Evolutionary conservation across 2,888 invertebrate genomes (phyloP), one percentile per base, ranked within the genome.

Genomic region (Argynnis bischoffii): DNA sequence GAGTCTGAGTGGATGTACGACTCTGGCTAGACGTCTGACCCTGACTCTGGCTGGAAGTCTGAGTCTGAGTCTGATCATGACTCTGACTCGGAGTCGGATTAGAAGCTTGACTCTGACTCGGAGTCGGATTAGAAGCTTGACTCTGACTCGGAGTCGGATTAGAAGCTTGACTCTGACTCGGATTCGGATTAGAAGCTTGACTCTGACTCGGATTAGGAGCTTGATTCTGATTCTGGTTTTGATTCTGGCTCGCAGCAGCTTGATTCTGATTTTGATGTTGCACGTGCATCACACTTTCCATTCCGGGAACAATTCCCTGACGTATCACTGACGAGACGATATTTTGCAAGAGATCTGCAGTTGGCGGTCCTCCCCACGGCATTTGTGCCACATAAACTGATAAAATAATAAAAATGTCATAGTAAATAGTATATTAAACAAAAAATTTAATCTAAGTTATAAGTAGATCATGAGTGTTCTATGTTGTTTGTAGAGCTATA

Each of bases 321-420:
- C 86, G 84, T 2, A 85, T 77, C 48, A 87, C 79, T 6, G 85
- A 78, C 2, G 84, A 75, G 4, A 88, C 78, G 46, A 89, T 80
- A 69, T 81, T 85, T 59, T 88, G 86, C 3, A 89, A 74, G 18
- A 86, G 55, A 3, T 88, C 85, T 8, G 81, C 80, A 46, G 76
- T 79, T 3, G 86, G 85, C 3, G 80, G 76, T 0, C 77, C 79
- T 5, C 78, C 82, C 81, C 82, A 82, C 3, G 84, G 81, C 78
- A 87, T 74, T 41, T 82, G 82, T 11, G 82, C 77, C 16, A 85
- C 50, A 63, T 75, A 80, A 2, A 85, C 88, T 87, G 75, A 6
- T 67, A 75, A 16, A 47, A 53, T 61, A 47, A 16, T 18, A 15
- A 47, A 18, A 47, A 57, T 0, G 16, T 56, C 13, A 8, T 18